These are phyloP conservation scores for Leptinotarsa haldemani DNA, from an alignment of 2,888 invertebrate genomes.

Conservation along the genomic window DNA sequence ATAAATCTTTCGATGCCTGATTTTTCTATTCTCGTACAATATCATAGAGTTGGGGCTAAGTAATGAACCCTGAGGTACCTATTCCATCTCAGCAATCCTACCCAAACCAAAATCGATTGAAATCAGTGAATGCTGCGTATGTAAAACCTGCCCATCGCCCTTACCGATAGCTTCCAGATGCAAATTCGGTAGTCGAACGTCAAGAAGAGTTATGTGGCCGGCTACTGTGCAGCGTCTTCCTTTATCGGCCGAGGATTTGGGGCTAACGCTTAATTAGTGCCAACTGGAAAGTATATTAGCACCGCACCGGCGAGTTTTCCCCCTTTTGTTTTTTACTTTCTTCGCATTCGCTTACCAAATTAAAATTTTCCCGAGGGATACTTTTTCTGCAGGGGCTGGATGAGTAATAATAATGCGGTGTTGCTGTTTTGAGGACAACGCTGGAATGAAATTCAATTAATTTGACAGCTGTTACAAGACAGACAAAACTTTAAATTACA, in stretches of 20 bases:
- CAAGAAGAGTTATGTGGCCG: slow-evolving; percentile 43
- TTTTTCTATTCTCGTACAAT: no score
- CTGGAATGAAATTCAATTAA: not conserved
- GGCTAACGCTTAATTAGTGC: slow-evolving; percentile 40
- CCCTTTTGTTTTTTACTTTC: slow-evolving; percentile 30
- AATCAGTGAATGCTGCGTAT: not conserved
- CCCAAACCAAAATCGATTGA: not conserved
- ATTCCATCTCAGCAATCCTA: no score
- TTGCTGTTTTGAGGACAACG: not conserved
- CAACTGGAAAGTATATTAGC: slow-evolving; percentile 38
- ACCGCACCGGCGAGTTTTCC: slow-evolving; percentile 15
- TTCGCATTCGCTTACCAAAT: slow-evolving; percentile 36
- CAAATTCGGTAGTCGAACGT: slow-evolving; percentile 24
- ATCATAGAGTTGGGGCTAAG: no score
- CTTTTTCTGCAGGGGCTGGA: slow-evolving; percentile 27
- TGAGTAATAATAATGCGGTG: slow-evolving; percentile 10
- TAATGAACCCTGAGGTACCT: no score
- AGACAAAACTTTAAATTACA: no score
- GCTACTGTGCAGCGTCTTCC: slow-evolving; percentile 29
- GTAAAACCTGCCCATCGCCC: not conserved
- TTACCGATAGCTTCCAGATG: not conserved
- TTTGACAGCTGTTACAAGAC: no score
- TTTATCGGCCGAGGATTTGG: slow-evolving; percentile 41
- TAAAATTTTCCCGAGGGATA: slow-evolving; percentile 40
- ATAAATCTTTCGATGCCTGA: no score